Evolutionary conservation across 92 coral and sea anemone species (phyloP).

Genomic region (Parazoanthus swiftii): DNA sequence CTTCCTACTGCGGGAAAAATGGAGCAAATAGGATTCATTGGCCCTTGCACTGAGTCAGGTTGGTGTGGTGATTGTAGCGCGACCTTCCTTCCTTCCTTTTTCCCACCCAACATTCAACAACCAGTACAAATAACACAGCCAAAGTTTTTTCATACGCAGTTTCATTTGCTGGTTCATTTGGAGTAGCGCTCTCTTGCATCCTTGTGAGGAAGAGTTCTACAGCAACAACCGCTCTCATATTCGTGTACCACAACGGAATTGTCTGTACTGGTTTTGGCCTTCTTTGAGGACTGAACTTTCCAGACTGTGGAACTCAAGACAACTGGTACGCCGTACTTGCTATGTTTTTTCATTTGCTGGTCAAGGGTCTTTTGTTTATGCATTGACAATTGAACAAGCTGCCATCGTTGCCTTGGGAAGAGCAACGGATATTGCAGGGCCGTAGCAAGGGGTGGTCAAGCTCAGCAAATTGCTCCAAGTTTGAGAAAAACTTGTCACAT

Average conservation of each 20-base stretch:
- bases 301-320: slow-evolving; percentile 45
- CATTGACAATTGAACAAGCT: slow-evolving; percentile 54
- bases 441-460: no score
- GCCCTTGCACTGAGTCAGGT: slow-evolving; percentile 50
- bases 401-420: slow-evolving; percentile 53
- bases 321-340: slow-evolving; percentile 6
- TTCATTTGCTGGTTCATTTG: slow-evolving; percentile 46
- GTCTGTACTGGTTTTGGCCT: slow-evolving; percentile 27
- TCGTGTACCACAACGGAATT: slow-evolving; percentile 52
- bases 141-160: slow-evolving; percentile 33
- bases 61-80: slow-evolving; percentile 58
- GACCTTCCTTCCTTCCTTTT: slow-evolving; percentile 52
- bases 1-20: slow-evolving; percentile 60
- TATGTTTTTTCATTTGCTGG: slow-evolving; percentile 38
- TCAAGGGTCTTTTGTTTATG: slow-evolving; percentile 43
- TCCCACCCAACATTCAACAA: slow-evolving; percentile 6
- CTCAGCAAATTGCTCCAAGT: no score
- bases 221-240: slow-evolving; percentile 28
- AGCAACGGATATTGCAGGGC: slow-evolving; percentile 45
- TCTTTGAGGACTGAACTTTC: slow-evolving; percentile 28
- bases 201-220: slow-evolving; percentile 36
- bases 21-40: slow-evolving; percentile 53
- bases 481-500: no score
- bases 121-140: background rate
- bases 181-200: slow-evolving; percentile 5